These are phyloP conservation scores for Dallia pectoralis DNA, from an alignment of 2,797 vertebrate genomes.

Conservation along the genomic window DNA sequence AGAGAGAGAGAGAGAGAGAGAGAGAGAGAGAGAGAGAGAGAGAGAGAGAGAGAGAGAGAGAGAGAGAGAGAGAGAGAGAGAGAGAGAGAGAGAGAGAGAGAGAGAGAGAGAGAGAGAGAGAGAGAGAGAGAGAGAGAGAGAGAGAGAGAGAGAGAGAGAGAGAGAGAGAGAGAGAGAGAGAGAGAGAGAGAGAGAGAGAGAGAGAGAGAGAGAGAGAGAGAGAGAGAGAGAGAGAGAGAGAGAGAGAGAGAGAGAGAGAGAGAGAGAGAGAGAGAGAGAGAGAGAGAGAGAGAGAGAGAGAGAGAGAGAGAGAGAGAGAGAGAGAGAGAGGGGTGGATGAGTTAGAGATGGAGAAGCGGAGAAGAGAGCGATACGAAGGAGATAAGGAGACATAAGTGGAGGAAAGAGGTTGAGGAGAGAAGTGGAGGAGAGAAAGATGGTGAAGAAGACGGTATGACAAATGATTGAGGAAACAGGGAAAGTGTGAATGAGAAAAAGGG, in stretches of 20 bases:
- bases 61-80: conserved; percentile 8
- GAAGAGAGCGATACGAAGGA: no score
- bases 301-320: background rate
- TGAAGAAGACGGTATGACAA: background rate
- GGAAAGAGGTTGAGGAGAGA: background rate
- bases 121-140: conserved; percentile 10
- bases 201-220: background rate
- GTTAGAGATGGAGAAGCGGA: conserved; percentile 14
- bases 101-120: background rate
- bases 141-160: conserved; percentile 15
- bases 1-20: conserved; percentile 21
- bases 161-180: no score
- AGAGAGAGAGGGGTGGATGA: background rate
- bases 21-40: conserved; percentile 8
- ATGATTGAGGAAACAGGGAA: conserved; percentile 3
- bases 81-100: background rate
- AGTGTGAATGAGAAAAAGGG: conserved; percentile 13
- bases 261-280: background rate
- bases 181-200: background rate
- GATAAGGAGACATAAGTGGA: no score
- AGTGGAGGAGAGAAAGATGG: background rate
- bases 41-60: background rate
- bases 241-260: background rate
- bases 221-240: conserved; percentile 17
- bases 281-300: conserved; percentile 10